Percentiles rank a stretch among this genome's conserved stretches.
phyloP scores from a whole-genome alignment of 2,113 vertebrate genomes.

The Polyodon spathula region DNA sequence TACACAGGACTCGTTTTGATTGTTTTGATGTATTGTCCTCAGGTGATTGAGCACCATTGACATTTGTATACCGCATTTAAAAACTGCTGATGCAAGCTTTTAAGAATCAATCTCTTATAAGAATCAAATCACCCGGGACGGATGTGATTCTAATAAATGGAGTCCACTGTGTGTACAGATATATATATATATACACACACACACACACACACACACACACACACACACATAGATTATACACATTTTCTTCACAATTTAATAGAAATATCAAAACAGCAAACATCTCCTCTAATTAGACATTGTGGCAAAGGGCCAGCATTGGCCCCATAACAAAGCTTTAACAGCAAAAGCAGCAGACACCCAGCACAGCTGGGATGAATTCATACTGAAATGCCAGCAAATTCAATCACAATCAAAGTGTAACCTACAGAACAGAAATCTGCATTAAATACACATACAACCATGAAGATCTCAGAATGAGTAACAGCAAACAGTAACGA shows the following conservation, averaged over 20 bases:
- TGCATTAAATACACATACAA: neutral
- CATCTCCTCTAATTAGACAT: constrained; percentile 40
- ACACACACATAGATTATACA: too few species aligned
- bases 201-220: too few species aligned
- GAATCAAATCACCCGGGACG: too few species aligned
- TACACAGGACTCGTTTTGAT: too few species aligned
- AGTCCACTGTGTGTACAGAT: too few species aligned
- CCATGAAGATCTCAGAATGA: neutral
- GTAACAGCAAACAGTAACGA: neutral
- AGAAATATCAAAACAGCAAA: constrained; percentile 48
- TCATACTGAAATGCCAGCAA: constrained; percentile 18
- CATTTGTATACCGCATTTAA: too few species aligned
- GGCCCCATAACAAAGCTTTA: constrained; percentile 32
- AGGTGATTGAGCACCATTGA: too few species aligned
- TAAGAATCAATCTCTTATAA: too few species aligned
- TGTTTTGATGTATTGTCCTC: too few species aligned
- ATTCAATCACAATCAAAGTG: constrained; percentile 13
- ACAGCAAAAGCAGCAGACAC: constrained; percentile 16
- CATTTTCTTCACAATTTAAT: constrained; percentile 28
- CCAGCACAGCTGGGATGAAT: constrained; percentile 22
- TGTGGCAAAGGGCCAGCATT: constrained; percentile 39
- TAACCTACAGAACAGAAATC: constrained; percentile 12
- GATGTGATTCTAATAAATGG: too few species aligned
- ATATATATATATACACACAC: too few species aligned
- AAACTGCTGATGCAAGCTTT: too few species aligned